Base-by-base conservation (phyloP, 2,888 invertebrate species). In the Diaperis boleti region DNA sequence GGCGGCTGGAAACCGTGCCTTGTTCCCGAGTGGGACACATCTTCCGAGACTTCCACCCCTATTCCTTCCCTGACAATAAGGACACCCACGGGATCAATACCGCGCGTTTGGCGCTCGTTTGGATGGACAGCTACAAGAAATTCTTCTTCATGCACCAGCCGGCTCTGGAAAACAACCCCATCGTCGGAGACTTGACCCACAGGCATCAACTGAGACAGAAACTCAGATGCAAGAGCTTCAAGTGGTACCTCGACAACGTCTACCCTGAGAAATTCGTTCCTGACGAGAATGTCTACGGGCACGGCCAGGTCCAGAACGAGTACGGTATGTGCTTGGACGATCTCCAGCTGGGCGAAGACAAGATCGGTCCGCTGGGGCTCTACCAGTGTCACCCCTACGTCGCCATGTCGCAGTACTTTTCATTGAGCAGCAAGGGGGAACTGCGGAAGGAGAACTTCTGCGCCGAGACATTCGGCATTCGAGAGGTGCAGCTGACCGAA, bases 21-120 rank as follows among this genome's bases (percentile, higher is more conserved):
- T 98, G 98, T 77, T 97, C 97, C 0, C 87, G 96, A 47, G 97
- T 98, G 3, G 98, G 98, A 0, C 98, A 98, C 81, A 95, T 98
- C 69, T 98, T 97, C 83, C 85, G 96, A 41, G 87, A 91, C 69
- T 97, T 96, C 81, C 97, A 98, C 82, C 98, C 98, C 0, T 98
- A 98, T 82, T 87, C 88, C 72, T 92, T 96, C 81, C 96, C 96
- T 1, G 90, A 93, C 18, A 85, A 90, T 72, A 87, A 90, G 63
- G 94, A 98, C 81, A 96, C 97, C 0, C 98, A 98, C 81, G 98
- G 96, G 71, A 92, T 97, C 63, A 98, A 98, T 82, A 97, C 97
- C 0, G 96, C 95, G 33, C 88, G 98, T 29, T 86, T 97, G 82
- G 97, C 95, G 0, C 90, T 95, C 54, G 96, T 96, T 3, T 98